These are phyloP conservation scores for Verasper variegatus DNA, from an alignment of 2,113 vertebrate species.

Conservation along the genomic window DNA sequence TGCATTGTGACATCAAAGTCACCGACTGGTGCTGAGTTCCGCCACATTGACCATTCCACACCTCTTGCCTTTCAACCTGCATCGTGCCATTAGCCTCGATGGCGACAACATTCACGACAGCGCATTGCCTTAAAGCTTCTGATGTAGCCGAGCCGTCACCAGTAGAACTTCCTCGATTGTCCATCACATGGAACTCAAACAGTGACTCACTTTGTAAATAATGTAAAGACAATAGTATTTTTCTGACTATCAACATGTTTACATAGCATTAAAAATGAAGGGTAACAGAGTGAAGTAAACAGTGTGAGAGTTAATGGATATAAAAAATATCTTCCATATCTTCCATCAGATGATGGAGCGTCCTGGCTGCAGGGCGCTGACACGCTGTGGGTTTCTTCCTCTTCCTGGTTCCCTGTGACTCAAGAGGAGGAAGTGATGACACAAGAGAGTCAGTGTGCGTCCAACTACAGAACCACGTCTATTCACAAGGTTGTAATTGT, in stretches of 20 bases:
- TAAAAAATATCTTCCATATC: background rate
- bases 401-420: constrained; percentile 65
- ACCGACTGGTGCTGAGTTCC: background rate
- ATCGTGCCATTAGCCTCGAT: constrained; percentile 60
- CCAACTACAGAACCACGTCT: background rate
- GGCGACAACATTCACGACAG: constrained; percentile 40
- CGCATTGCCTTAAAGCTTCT: constrained; percentile 68
- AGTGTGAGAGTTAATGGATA: background rate
- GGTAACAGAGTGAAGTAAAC: background rate
- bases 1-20: background rate
- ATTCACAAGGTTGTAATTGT: background rate
- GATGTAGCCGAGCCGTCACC: constrained; percentile 54
- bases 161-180: constrained; percentile 40
- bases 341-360: constrained; percentile 4
- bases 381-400: constrained; percentile 36
- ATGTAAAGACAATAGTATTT: constrained; percentile 70
- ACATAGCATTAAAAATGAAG: constrained; percentile 44
- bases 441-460: constrained; percentile 33
- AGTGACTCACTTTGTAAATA: constrained; percentile 60
- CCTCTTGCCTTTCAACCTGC: constrained; percentile 67
- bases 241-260: constrained; percentile 64
- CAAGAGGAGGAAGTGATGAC: constrained; percentile 16
- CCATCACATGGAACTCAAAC: constrained; percentile 39
- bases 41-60: constrained; percentile 37
- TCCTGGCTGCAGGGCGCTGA: constrained; percentile 6